Evolutionary conservation across 2,888 invertebrate species (phyloP).

Genomic region (Exocentrus adspersus): DNA sequence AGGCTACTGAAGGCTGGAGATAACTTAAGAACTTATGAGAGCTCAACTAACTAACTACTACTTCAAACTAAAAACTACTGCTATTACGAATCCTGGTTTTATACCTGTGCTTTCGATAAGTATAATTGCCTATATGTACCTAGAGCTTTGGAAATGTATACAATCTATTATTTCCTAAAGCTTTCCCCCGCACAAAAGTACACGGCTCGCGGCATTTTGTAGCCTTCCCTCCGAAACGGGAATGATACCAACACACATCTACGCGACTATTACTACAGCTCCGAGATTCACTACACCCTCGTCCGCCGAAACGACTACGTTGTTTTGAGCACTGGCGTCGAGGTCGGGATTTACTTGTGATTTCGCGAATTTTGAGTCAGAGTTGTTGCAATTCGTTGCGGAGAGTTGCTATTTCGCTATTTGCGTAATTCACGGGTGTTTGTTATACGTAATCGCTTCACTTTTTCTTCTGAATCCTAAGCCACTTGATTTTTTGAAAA

Average conservation of each 20-base stretch:
- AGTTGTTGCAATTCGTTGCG: background rate
- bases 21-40: no score
- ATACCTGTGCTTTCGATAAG: no score
- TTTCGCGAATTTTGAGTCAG: background rate
- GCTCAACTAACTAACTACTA: no score
- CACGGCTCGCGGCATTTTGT: background rate
- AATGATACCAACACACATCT: background rate
- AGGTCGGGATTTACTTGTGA: background rate
- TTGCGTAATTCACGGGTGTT: background rate
- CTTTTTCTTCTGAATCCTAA: background rate
- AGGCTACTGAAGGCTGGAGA: no score
- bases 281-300: background rate
- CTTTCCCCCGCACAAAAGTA: background rate
- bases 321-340: background rate
- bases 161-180: no score
- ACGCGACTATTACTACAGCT: background rate
- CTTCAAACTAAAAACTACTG: no score
- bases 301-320: conserved; percentile 1
- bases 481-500: background rate
- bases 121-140: no score
- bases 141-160: no score
- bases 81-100: no score
- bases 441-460: background rate
- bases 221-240: background rate
- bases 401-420: background rate